Evolutionary conservation across 2,888 invertebrate genomes (phyloP), one percentile per base, ranked within the genome.

Genomic region (Acleris literana): DNA sequence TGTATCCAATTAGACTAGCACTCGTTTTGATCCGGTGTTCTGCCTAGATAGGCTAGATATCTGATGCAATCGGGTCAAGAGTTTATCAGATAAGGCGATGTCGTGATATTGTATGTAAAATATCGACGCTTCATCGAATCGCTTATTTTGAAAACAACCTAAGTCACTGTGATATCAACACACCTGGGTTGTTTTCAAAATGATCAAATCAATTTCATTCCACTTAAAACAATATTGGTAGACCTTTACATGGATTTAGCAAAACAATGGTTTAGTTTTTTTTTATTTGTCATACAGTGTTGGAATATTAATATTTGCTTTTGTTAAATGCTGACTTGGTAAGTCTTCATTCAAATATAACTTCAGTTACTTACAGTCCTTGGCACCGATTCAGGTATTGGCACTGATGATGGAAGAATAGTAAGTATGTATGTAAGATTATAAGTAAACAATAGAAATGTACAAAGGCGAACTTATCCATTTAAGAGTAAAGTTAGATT

Each of bases 31-130:
- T 51, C 52, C 62, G 61, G 25, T 17, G 29, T 62, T 39, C 44
- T 58, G 25, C 18, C 25, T 25, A 18, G 49, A 46, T 13, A 51
- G 13, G 22, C 22, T 49, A 33, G 22, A 71, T 74, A 74, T 72
- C 71, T 64, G 71, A 78, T 75, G 81, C 75, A 86, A 82, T 73
- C 74, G 70, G 87, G 88, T 86, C 87, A 85, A 83, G 82, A 79
- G 68, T 74, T 74, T 64, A 71, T 70, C 78, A 62, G 65, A 75
- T 85, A 85, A 81, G 83, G 84, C 59, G 63, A 60, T 76, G 81
- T 80, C 81, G 79, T 82, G 83, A 84, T 85, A 86, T 84, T 82
- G 77, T 79, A 85, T 86, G 84, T 83, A 83, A 83, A 83, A 84
- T 77, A 78, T 81, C 70, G 78, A 76, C 70, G 76, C 74, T 76